Evolutionary conservation across 1,140 invertebrate species (phyloP), one percentile per base, ranked within the genome.

Genomic region (Brachionus angularis): DNA sequence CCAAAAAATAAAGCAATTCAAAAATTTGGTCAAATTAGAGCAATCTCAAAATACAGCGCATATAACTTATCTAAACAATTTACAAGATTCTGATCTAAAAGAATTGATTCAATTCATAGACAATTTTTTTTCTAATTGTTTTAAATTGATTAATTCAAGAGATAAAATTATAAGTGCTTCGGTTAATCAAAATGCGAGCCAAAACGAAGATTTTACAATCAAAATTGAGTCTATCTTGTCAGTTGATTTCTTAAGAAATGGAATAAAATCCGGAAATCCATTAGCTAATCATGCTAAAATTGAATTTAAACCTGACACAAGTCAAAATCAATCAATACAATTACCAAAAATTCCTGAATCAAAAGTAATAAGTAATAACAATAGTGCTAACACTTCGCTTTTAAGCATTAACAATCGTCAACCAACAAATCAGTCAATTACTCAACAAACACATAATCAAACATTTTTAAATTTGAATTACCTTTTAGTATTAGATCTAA

Each of bases 1-100:
- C n/a, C 53, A 58, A 58, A 36, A 39, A 23, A 42, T 58, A 42
- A 58, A 58, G 39, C 53, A 58, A 21, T 58, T 39, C n/a, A 58
- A 58, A 58, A 58, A 58, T 58, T 39, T 58, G 10, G 36, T 58
- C 21, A 58, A 58, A 39, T 36, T 58, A 21, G 53, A 58, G 10
- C 53, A 58, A 39, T 1, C 39, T 23, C 53, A 58, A 23, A 58
- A 58, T 39, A 31, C 53, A 5, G 36, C 53, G 3, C 53, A 58
- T 39, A 58, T 58, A 33, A 34, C 53, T 23, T 14, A 31, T 3
- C 18, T 58, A 36, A 58, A 58, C 33, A 58, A 21, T 58, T 34
- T 58, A 5, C 53, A 58, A 58, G 53, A 58, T 36, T 39, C 33
- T 1, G 53, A 58, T 29, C n/a, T 58, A 39, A 58, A 58, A 23